Evolutionary conservation across 2,797 vertebrate genomes (phyloP).

Genomic region (Chelmon rostratus): DNA sequence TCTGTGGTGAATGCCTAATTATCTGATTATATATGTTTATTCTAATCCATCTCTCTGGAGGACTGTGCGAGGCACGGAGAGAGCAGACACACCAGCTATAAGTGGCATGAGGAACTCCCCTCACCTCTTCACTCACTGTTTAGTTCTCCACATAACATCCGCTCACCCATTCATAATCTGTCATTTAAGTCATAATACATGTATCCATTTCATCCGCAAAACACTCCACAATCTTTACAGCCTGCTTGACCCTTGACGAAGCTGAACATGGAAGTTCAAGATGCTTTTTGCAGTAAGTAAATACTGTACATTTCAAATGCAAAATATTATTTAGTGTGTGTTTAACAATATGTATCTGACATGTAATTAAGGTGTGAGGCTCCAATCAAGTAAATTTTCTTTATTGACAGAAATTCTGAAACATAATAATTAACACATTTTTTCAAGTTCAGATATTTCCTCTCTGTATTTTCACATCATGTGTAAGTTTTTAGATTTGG

Average conservation of each 20-base stretch:
- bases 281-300: conserved; percentile 29
- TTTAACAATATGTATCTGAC: background rate
- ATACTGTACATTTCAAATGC: background rate
- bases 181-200: conserved; percentile 75
- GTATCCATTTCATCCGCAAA: conserved; percentile 69
- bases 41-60: conserved; percentile 84
- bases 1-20: conserved; percentile 82
- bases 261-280: conserved; percentile 34
- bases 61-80: conserved; percentile 61
- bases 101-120: conserved; percentile 73
- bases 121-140: conserved; percentile 62
- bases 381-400: background rate
- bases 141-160: conserved; percentile 62
- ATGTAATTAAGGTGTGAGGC: background rate
- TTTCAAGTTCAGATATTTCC: background rate
- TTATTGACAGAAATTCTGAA: background rate
- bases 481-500: conserved; percentile 23
- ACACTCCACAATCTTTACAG: conserved; percentile 35
- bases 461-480: conserved; percentile 17
- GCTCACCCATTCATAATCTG: conserved; percentile 69
- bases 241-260: conserved; percentile 35
- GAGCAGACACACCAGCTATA: conserved; percentile 64
- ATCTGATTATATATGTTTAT: conserved; percentile 88
- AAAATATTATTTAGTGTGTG: background rate
- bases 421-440: background rate